phyloP scores from a whole-genome alignment of 1,140 invertebrate species.

The Camponotus floridanus region DNA sequence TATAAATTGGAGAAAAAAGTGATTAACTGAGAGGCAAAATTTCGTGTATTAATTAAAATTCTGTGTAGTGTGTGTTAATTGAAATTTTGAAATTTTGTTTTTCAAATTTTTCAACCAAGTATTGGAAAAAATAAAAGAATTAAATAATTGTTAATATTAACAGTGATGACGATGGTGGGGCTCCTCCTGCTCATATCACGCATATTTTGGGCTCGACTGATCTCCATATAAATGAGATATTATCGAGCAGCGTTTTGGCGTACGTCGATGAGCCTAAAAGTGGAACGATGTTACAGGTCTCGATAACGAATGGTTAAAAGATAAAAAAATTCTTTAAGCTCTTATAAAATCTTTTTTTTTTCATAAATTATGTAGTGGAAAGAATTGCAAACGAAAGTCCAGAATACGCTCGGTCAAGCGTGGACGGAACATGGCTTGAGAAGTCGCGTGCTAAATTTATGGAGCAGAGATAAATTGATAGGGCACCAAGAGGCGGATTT shows the following conservation, averaged over 20 bases:
- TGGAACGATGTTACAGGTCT: slow-evolving; percentile 74
- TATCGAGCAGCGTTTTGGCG: slow-evolving; percentile 76
- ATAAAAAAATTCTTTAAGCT: neutral
- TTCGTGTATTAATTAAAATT: neutral
- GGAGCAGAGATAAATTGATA: slow-evolving; percentile 69
- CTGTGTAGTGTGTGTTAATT: neutral
- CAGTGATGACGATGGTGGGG: slow-evolving; percentile 79
- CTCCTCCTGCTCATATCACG: slow-evolving; percentile 76
- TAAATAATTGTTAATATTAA: neutral
- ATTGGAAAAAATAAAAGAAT: neutral
- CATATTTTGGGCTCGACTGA: slow-evolving; percentile 78
- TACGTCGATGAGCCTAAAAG: slow-evolving; percentile 74
- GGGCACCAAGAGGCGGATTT: slow-evolving; percentile 72
- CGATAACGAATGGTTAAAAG: neutral
- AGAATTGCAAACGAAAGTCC: slow-evolving; percentile 76
- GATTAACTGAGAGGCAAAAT: neutral
- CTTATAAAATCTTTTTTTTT: neutral
- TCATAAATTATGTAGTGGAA: slow-evolving; percentile 70
- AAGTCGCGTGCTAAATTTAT: slow-evolving; percentile 68
- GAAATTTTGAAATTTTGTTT: neutral
- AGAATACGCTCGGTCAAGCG: slow-evolving; percentile 69
- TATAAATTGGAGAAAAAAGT: neutral
- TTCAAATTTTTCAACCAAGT: neutral
- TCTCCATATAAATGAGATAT: slow-evolving; percentile 73
- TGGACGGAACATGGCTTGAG: slow-evolving; percentile 73